Base-by-base conservation (phyloP, 2,113 vertebrate species). In the Eudorcas thomsonii region DNA sequence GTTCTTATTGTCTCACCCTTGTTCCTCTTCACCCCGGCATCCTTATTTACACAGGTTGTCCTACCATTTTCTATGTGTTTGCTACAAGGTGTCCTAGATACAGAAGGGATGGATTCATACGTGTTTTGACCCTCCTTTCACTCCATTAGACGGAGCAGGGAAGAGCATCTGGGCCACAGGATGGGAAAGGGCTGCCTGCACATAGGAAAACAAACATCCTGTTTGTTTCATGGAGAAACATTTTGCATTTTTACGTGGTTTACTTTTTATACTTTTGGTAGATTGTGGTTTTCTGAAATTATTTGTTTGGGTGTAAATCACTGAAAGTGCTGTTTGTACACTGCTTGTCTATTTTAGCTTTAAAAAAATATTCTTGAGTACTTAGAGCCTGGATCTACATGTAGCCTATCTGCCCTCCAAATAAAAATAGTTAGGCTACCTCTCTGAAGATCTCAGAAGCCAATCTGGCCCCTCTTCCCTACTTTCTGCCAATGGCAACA, bases 181-280 rank as follows among this genome's bases (percentile, higher is more conserved):
- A 2, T 2, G 7, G 19, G 50, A 13, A 88, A 82, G 33, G 26
- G 45, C 77, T 50, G 28, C n/a, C 54, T 59, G 52, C 64, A 36
- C 17, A 5, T 0, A 45, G 67, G 89, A 50, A 54, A 28, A 64
- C 39, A 45, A 54, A 45, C 84, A 57, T 30, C 81, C 36, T 77
- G 26, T 50, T 26, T 62, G 80, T 43, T 33, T 88, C 57, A 1
- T 0, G 33, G 17, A 80, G 17, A 64, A 83, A 95, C 17, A 52
- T 4, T 86, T 30, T 82, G 36, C 33, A 12, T 80, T 94, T 94
- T 59, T 57, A 74, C 17, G 0, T 26, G n/a, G 81, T 88, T 95
- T 95, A 45, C 48, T 77, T 93, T 87, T 95, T 90, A 90, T 64
- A 43, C 57, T 91, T 95, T 81, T 82, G 60, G 91, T 88, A 91